Base-by-base conservation (phyloP, 1,140 invertebrate genomes). In the Stenopsyche tienmushanensis region DNA sequence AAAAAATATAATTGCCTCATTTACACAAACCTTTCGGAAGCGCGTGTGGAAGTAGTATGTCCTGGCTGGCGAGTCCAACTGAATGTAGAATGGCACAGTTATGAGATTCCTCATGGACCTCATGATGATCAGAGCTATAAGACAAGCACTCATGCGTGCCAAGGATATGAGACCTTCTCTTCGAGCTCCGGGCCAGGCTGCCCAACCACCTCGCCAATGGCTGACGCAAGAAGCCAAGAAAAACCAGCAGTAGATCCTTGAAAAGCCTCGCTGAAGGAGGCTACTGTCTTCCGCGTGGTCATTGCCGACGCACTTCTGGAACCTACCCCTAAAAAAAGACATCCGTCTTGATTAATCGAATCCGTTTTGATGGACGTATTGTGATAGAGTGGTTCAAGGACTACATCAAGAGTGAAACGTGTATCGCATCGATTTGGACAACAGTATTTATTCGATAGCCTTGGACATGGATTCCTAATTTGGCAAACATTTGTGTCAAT, bases 191-290 rank as follows among this genome's bases (percentile, higher is more conserved):
- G 83, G 82, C 26, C 85, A 77, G 20, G 84, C 69, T 0, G 75
- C 76, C 85, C 85, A 89, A 2, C 82, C 80, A 13, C 85, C 85
- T 2, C 83, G 74, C 86, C 86, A 89, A 49, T 87, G 83, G 72
- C 83, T 82, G 41, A 86, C 82, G 68, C 81, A 83, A 2, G 78
- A 69, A 0, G 85, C 64, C 13, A 80, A 77, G 68, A 86, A 88
- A 1, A 84, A 71, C 63, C 85, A 85, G 0, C 82, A 84, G 73
- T 88, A 88, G 0, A 83, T 1, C 15, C 83, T 73, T 18, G 82
- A 47, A 2, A 47, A 73, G 18, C 76, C n/a, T 0, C 75, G 3
- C 18, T 18, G 44, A 5, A 47, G 2, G 17, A 1, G 21, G 29
- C 42, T 57, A 5, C 75, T 74, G 77, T 0, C 74, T 67, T 1